A percentile compares a stretch with the other conserved stretches of the same genome.
These are phyloP conservation scores for Caenorhabditis wallacei DNA, from an alignment of 2,888 invertebrate species.

Conservation along the genomic window DNA sequence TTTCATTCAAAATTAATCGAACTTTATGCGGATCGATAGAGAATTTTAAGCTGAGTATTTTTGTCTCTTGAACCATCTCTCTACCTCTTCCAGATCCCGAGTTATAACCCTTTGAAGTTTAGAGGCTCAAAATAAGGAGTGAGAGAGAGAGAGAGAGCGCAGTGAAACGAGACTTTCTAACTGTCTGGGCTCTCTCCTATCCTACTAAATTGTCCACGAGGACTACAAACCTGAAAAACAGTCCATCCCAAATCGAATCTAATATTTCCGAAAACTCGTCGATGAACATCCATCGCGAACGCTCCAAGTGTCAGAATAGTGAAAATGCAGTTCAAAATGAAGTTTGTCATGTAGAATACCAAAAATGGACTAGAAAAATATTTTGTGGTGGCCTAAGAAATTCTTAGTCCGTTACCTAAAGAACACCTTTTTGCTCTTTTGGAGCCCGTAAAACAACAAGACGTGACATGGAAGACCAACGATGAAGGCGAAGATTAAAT, in stretches of 20 bases:
- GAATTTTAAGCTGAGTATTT: too few species aligned
- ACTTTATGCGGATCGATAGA: too few species aligned
- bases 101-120: too few species aligned
- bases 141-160: too few species aligned
- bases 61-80: too few species aligned
- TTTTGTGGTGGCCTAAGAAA: too few species aligned
- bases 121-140: background rate
- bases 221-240: conserved; percentile 66
- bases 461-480: conserved; percentile 76
- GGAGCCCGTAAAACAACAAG: conserved; percentile 69
- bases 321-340: conserved; percentile 72
- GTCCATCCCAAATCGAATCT: conserved; percentile 73
- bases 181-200: background rate
- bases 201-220: background rate
- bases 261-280: conserved; percentile 73
- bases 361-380: conserved; percentile 75
- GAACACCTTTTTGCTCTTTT: conserved; percentile 66
- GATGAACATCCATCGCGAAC: conserved; percentile 71
- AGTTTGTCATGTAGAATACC: conserved; percentile 75
- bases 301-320: conserved; percentile 72
- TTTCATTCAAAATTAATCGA: too few species aligned
- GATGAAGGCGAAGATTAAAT: conserved; percentile 73
- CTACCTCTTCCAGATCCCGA: too few species aligned
- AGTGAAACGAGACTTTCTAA: background rate
- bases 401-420: too few species aligned